Base-by-base conservation (phyloP, 2,797 vertebrate species). In the Coracias cyanogaster region DNA sequence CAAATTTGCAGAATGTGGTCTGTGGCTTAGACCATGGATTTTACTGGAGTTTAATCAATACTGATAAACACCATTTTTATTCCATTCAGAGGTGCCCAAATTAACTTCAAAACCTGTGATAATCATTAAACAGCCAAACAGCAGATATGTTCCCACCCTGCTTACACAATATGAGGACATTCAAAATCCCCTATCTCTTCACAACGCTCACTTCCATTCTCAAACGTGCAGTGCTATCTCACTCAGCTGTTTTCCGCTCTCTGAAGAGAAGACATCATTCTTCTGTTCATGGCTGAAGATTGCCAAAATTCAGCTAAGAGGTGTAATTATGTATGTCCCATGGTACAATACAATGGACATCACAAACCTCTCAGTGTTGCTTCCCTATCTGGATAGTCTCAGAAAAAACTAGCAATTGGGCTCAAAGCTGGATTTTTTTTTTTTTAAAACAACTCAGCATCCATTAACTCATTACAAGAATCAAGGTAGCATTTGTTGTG, bases 341-440 rank as follows among this genome's bases (percentile, higher is more conserved):
- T 1, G 1, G 3, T 8, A 6, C 8, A 14, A 19, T 0, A 7
- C 48, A 48, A 6, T 11, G 61, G 61, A 28, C 17, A 28, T 24
- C 24, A 17, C 18, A 86, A 60, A 69, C 9, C 20, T 67, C 35
- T 84, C 31, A 49, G 61, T 16, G 10, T 45, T 45, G 28, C 51
- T 86, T 29, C 15, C 4, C 5, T 15, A 1, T 49, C 54, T 51
- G 39, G 33, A 15, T 85, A 61, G 39, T 85, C 67, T 64, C 22
- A 45, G 33, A 87, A 71, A 78, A 35, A 74, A 37, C 10, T 21
- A 67, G 12, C 11, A 4, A 8, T 1, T 9, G 31, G n/a, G 45
- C 35, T 91, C 28, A 51, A 86, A 87, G 45, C 35, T 69, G 46
- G 29, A 70, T 84, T 76, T 76, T 65, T 24, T 43, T 92, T 43